Percentiles rank a stretch among this genome's conserved stretches.
These are phyloP conservation scores for Strongylocentrotus purpuratus DNA, from an alignment of 35 echinoderm and acorn worm genomes.

Conservation along the genomic window DNA sequence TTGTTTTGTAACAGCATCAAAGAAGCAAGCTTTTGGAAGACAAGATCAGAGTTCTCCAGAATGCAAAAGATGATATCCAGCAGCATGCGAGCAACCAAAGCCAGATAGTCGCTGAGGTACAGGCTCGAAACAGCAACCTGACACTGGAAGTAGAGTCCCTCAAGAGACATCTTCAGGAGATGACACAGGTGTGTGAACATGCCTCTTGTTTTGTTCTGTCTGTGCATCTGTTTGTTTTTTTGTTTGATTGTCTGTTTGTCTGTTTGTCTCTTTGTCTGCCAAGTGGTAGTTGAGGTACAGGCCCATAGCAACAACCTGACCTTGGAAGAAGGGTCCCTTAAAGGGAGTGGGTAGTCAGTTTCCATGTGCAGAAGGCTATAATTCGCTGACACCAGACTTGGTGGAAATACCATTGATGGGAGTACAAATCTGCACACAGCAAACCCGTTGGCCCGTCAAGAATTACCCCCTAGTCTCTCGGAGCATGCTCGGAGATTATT, in stretches of 20 bases:
- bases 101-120: conserved; percentile 79
- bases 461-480: no score
- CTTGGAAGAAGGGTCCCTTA: conserved; percentile 79
- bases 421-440: no score
- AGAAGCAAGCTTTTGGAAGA: conserved; percentile 90
- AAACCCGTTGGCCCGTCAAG: no score
- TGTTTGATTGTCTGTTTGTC: no score
- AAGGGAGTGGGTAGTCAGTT: no score
- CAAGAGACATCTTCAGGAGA: conserved; percentile 79
- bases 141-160: conserved; percentile 82
- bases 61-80: conserved; percentile 95
- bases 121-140: conserved; percentile 78
- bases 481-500: no score
- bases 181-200: conserved; percentile 65
- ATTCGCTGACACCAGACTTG: no score
- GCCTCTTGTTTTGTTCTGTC: no score
- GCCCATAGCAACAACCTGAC: conserved; percentile 74
- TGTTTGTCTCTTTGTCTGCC: no score
- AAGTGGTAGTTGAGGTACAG: conserved; percentile 77
- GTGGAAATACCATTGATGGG: no score
- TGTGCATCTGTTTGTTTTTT: no score
- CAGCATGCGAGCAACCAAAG: conserved; percentile 89
- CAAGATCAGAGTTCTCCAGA: conserved; percentile 78
- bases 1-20: conserved; percentile 73
- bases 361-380: no score